phyloP scores from a whole-genome alignment of 2,888 invertebrate genomes.

The Micoletzkya japonica region DNA sequence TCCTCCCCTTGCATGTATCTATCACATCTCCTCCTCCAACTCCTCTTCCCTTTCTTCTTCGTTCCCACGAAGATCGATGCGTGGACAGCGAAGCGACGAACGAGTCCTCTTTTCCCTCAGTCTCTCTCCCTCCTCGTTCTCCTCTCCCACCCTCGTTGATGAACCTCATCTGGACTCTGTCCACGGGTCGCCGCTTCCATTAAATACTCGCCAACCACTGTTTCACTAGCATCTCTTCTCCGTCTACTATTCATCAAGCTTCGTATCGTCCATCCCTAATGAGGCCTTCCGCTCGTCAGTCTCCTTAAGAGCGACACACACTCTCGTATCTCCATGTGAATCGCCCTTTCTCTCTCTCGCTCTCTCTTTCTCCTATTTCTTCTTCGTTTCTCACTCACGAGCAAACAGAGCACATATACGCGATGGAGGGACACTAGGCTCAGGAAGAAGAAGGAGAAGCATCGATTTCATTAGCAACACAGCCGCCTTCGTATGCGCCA shows the following conservation, averaged over 20 bases:
- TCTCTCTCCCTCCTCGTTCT: conserved; percentile 11
- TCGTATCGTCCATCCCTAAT: no score
- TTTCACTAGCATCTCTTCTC: no score
- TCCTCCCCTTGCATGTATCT: background rate
- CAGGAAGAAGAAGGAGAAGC: no score
- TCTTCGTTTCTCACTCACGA: conserved; percentile 20
- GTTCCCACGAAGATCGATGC: background rate
- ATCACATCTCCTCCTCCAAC: background rate
- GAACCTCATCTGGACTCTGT: no score
- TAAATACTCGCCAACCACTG: no score
- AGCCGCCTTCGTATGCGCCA: no score
- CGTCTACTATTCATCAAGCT: no score
- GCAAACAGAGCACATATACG: no score
- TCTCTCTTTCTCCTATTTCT: background rate
- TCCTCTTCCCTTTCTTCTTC: conserved; percentile 10
- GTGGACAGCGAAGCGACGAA: background rate
- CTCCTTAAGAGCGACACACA: background rate
- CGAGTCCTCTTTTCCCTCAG: background rate
- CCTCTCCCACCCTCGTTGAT: no score
- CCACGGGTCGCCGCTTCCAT: no score
- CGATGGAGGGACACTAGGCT: no score
- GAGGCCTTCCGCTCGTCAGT: background rate
- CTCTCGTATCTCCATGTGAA: background rate
- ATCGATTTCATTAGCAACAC: no score
- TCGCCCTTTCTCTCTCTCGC: background rate